Evolutionary conservation across 2,113 vertebrate species (phyloP), one percentile per base, ranked within the genome.

Genomic region (Zootoca vivipara): DNA sequence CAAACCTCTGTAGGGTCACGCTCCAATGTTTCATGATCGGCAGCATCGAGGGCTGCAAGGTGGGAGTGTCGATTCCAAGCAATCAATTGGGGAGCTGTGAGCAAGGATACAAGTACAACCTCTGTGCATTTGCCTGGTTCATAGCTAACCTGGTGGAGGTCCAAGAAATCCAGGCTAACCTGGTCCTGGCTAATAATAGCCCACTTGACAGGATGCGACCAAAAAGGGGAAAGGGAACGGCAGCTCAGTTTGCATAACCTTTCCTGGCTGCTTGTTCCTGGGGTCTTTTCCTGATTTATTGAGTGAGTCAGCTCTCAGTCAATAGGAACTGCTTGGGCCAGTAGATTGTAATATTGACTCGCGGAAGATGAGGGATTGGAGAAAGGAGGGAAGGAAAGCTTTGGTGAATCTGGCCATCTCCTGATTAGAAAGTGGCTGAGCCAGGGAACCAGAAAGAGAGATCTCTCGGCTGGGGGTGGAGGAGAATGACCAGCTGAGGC

Each of bases 261-360:
- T 82, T 38, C 35, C 75, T 65, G 12, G 35, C 73, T 56, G 74
- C 46, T 12, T 46, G 52, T 26, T 74, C 38, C 22, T 1, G 42
- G 38, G 64, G 64, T 42, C 42, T 42, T 85, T 78, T 28, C 79
- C 62, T 78, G 79, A 85, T 85, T 89, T 35, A 91, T 89, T 89
- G 88, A 87, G 69, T 70, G 64, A 62, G 78, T 52, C 62, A n/a
- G 74, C 9, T 83, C 46, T 18, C 70, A 42, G 78, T 91, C 90
- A 86, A 89, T 89, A 89, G n/a, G 74, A 85, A 85, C 78, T 73
- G 84, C 86, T 85, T 67, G 74, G 87, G 73, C 87, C 67, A 83
- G 82, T 89, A 86, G 87, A 85, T 89, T 85, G 87, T 73, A n/a
- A 81, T 86, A 89, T 87, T 80, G n/a, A n/a, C n/a, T n/a, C n/a